Base-by-base conservation (phyloP, 2,888 invertebrate genomes). In the Aleiodes leptofemur region DNA sequence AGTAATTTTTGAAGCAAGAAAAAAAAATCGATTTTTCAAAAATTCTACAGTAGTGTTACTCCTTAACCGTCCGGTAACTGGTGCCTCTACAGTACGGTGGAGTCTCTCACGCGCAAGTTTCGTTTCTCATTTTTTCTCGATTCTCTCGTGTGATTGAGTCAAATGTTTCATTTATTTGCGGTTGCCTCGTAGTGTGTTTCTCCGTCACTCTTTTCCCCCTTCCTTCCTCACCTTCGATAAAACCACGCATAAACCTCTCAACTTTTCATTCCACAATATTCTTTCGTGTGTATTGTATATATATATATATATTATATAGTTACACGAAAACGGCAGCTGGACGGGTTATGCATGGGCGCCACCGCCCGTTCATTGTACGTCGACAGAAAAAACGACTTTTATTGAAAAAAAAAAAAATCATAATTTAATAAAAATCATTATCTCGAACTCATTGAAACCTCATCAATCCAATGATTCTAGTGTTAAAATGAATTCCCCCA, bases 301-400 rank as follows among this genome's bases (percentile, higher is more conserved):
- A 51, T 11, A 31, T 69, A 51, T 16, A 55, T 69, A 55, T 55
- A 69, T 38, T 16, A 8, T 51, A 48, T 16, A 59, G 31, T 59
- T 59, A 57, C 9, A 57, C 29, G 29, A 16, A 72, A 74, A 69
- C 59, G 50, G 70, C 74, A 70, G 74, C 74, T 70, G 70, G 56
- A 64, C 43, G 56, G 69, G 73, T 51, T 69, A 74, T 70, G 74
- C 74, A 74, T 64, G 70, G 70, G 70, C 53, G 74, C 74, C 70
- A 61, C 70, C 74, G 74, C 70, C 70, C 73, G 73, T 73, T 66
- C 38, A 38, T 31, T 59, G 34, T 34, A 31, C 59, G 38, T 59
- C 59, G 59, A 9, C 34, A 59, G 73, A 56, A 68, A 73, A 73
- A 68, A 29, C 51, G 61, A 61, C 53, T 61, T 57, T 38, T 34